phyloP scores from a whole-genome alignment of 2,888 invertebrate species.

The Pocota personata region DNA sequence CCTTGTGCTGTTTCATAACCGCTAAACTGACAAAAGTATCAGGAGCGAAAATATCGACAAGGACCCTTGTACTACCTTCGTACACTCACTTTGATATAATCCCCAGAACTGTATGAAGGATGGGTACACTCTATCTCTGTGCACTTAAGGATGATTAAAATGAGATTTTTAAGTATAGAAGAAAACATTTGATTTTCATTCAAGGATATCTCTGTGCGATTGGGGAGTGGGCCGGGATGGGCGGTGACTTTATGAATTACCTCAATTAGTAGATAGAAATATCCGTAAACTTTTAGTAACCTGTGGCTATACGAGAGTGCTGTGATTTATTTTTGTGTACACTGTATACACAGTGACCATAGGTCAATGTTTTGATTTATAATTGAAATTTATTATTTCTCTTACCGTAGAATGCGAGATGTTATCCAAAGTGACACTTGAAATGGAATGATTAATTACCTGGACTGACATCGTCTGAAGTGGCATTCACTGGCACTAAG shows the following conservation, averaged over 20 bases:
- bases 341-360: neutral
- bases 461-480: neutral
- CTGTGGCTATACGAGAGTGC: neutral
- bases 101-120: neutral
- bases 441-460: slow-evolving; percentile 4
- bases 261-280: slow-evolving; percentile 22
- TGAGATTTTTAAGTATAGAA: slow-evolving; percentile 35
- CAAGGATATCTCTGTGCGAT: neutral
- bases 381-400: slow-evolving; percentile 27
- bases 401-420: neutral
- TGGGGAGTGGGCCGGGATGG: neutral
- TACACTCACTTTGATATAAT: neutral
- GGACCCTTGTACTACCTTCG: slow-evolving; percentile 17
- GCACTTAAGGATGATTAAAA: slow-evolving; percentile 65
- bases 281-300: neutral
- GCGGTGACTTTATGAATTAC: slow-evolving; percentile 4
- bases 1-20: neutral
- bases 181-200: slow-evolving; percentile 28
- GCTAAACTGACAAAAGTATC: neutral
- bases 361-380: slow-evolving; percentile 24
- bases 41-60: slow-evolving; percentile 28
- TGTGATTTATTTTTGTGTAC: neutral
- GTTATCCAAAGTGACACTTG: slow-evolving; percentile 3
- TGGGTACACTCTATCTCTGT: slow-evolving; percentile 4
- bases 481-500: neutral